These are phyloP conservation scores for Actinostola sp. DNA, from an alignment of 92 coral and sea anemone genomes.

Conservation along the genomic window DNA sequence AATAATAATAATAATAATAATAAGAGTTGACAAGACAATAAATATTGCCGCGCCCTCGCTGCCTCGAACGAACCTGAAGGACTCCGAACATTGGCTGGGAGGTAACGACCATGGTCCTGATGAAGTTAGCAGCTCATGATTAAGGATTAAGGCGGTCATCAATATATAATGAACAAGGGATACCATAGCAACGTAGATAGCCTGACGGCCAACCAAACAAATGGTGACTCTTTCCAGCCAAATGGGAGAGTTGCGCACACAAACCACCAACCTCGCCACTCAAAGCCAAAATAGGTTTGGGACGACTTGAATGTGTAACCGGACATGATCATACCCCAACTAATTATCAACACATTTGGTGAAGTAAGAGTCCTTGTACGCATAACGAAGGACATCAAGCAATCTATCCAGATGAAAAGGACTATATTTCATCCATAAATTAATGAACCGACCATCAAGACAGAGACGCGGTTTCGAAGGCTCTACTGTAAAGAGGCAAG, in stretches of 20 bases:
- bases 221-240: constrained; percentile 31
- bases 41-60: constrained; percentile 31
- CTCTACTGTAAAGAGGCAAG: constrained; percentile 9
- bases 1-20: no score
- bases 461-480: constrained; percentile 35
- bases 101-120: constrained; percentile 22
- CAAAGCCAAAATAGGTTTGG: constrained; percentile 21
- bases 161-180: constrained; percentile 29
- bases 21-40: constrained; percentile 30
- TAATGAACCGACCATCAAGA: constrained; percentile 35
- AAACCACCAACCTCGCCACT: constrained; percentile 20
- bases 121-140: constrained; percentile 24
- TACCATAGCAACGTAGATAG: neutral
- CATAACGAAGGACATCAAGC: constrained; percentile 25
- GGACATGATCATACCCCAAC: constrained; percentile 28
- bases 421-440: constrained; percentile 26
- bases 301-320: neutral
- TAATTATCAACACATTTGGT: constrained; percentile 47
- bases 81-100: constrained; percentile 1
- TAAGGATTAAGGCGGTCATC: constrained; percentile 34
- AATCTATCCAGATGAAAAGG: constrained; percentile 26
- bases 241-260: constrained; percentile 33
- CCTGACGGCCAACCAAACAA: constrained; percentile 17
- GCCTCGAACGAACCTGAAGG: neutral
- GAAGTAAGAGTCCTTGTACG: constrained; percentile 6